Evolutionary conservation across 2,888 invertebrate genomes (phyloP).

Genomic region (Acleris holmiana): DNA sequence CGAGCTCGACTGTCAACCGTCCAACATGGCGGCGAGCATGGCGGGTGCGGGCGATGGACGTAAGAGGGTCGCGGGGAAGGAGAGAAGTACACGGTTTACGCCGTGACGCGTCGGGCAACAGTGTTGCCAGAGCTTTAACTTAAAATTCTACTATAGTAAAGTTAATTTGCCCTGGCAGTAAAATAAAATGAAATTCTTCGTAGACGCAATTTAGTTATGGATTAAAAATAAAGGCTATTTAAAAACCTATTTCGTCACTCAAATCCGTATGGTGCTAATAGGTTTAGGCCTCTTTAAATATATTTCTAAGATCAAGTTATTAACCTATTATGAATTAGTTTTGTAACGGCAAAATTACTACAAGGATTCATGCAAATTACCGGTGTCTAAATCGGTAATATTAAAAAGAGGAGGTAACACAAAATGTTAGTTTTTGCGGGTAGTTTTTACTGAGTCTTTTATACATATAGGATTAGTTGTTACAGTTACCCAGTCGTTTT

Average conservation of each 20-base stretch:
- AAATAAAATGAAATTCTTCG: too few species aligned
- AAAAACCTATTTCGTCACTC: too few species aligned
- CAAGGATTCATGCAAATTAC: too few species aligned
- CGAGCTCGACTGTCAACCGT: conserved; percentile 9
- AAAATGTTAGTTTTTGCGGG: conserved; percentile 3
- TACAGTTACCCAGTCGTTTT: background rate
- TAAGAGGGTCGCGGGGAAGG: background rate
- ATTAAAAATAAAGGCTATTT: too few species aligned
- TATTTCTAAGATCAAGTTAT: too few species aligned
- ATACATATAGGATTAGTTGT: background rate
- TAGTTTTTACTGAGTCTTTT: background rate
- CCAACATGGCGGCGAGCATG: conserved; percentile 31
- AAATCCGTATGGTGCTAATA: too few species aligned
- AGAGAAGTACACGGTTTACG: too few species aligned
- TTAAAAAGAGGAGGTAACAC: background rate
- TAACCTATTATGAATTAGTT: too few species aligned
- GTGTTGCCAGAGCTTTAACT: conserved; percentile 12
- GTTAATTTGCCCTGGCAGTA: background rate
- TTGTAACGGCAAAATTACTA: too few species aligned
- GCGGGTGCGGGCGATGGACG: background rate
- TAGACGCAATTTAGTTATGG: too few species aligned
- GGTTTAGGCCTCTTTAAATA: too few species aligned
- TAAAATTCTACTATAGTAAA: background rate
- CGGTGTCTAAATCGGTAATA: background rate
- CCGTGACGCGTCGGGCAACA: background rate